Evolutionary conservation across 2,797 vertebrate genomes (phyloP).

Genomic region (Eulemur albifrons): DNA sequence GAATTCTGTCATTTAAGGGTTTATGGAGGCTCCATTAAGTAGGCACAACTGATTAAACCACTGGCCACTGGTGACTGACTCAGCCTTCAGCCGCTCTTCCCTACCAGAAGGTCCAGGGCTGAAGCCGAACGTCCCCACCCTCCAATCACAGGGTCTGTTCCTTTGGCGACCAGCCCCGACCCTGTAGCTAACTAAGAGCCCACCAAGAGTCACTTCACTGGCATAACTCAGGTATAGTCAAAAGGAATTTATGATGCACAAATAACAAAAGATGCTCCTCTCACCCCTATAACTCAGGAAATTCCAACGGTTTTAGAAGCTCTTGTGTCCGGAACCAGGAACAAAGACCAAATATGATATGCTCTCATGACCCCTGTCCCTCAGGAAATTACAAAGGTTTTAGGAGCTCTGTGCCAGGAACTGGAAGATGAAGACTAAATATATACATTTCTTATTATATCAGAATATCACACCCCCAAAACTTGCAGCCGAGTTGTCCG

Average conservation of each 20-base stretch:
- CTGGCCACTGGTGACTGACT: neutral
- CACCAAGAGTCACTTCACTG: neutral
- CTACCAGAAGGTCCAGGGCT: neutral
- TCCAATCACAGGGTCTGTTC: neutral
- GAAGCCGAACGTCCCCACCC: neutral
- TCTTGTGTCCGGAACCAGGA: neutral
- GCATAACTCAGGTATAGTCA: neutral
- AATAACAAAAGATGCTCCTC: neutral
- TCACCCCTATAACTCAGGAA: neutral
- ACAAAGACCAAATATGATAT: neutral
- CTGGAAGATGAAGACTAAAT: neutral
- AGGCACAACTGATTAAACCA: neutral
- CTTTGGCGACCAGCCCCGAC: neutral
- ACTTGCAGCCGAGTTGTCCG: neutral
- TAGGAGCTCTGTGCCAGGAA: neutral
- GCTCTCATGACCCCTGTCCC: neutral
- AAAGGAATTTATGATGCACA: neutral
- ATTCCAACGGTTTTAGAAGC: neutral
- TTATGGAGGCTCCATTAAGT: no score
- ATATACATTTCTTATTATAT: neutral
- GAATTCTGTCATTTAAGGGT: neutral
- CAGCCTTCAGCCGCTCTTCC: neutral
- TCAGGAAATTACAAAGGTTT: neutral
- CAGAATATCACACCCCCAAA: neutral
- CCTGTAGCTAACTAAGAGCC: neutral